Conservation (phyloP, 1,140 invertebrate genomes). For the Drosophila varians region DNA sequence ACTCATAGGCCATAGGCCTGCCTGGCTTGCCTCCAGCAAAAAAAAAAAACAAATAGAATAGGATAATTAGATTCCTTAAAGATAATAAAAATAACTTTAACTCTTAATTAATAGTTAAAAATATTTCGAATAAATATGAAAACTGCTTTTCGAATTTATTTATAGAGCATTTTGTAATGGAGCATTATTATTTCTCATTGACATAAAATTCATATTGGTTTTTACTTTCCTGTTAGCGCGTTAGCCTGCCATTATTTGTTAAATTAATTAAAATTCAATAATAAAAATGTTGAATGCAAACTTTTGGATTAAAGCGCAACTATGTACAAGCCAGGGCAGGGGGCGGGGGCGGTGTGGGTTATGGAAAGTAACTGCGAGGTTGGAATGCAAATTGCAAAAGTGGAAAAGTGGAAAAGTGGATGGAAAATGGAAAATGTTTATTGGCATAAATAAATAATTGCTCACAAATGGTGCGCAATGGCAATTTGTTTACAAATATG, state of each 20-base stretch:
- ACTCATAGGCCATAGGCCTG: conserved; percentile 2
- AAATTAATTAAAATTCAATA: conserved; percentile 80
- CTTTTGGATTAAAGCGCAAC: conserved; percentile 47
- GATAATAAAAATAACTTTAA: too few relatives aligned
- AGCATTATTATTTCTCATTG: conserved; percentile 41
- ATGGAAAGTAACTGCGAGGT: neutral
- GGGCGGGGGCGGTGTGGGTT: neutral
- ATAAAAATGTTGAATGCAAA: conserved; percentile 69
- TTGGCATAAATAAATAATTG: conserved; percentile 69
- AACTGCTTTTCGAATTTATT: too few relatives aligned
- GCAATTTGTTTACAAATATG: conserved; percentile 68
- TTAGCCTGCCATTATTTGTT: conserved; percentile 55
- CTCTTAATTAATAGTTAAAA: too few relatives aligned
- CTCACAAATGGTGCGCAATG: conserved; percentile 64
- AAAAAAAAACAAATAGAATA: neutral
- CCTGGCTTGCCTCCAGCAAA: too few relatives aligned
- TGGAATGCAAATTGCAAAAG: conserved; percentile 13
- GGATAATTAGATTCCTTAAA: neutral
- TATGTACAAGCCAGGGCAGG: too few relatives aligned
- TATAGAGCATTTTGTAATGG: conserved; percentile 30
- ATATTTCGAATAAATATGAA: too few relatives aligned
- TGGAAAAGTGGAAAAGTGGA: neutral
- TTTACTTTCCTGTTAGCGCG: neutral
- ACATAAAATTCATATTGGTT: conserved; percentile 31
- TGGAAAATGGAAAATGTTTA: conserved; percentile 51